phyloP scores from a whole-genome alignment of 2,797 vertebrate species.

The Malurus leucopterus region DNA sequence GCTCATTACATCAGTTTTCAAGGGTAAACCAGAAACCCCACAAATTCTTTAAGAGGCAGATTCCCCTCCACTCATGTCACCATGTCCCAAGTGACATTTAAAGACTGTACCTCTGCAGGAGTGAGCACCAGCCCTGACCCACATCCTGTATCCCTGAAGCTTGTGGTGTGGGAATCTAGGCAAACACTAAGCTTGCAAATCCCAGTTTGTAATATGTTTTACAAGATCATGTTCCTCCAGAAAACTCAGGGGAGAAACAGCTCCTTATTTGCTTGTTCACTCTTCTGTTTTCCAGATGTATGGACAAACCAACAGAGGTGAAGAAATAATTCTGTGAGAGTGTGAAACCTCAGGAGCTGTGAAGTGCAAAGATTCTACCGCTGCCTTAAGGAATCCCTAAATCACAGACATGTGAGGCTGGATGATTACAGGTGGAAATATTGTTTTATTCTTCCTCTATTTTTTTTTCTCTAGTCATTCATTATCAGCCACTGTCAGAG shows the following conservation, averaged over 20 bases:
- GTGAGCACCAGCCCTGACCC: neutral
- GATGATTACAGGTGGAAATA: neutral
- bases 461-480: neutral
- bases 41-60: neutral
- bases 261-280: neutral
- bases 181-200: neutral
- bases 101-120: neutral
- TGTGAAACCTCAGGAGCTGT: neutral
- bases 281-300: neutral
- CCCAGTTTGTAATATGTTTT: neutral
- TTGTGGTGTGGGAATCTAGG: accelerated
- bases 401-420: neutral
- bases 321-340: neutral
- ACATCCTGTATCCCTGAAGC: neutral
- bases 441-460: neutral
- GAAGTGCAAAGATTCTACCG: neutral
- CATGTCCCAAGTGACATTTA: neutral
- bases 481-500: neutral
- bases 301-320: neutral
- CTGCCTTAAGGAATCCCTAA: neutral
- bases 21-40: neutral
- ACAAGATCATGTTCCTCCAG: neutral
- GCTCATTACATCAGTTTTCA: neutral
- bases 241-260: neutral
- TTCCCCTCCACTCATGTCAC: neutral